Conservation (phyloP, 1,140 invertebrate genomes). For the Ruditapes philippinarum region DNA sequence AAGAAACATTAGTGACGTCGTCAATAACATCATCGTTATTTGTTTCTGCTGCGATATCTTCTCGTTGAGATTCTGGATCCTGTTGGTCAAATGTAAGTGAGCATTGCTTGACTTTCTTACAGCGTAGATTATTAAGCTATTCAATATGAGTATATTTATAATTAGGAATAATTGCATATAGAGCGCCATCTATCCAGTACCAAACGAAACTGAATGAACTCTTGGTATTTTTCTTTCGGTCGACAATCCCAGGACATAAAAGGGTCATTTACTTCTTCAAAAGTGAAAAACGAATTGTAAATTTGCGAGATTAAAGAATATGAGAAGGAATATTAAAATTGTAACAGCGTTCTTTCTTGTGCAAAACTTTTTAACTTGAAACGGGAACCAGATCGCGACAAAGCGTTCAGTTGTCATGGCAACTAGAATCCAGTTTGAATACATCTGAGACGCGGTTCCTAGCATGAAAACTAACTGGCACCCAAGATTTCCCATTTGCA, state of each 20-base stretch:
- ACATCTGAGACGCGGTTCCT: slow-evolving; percentile 75
- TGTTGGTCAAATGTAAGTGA: slow-evolving; percentile 67
- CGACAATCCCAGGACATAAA: slow-evolving; percentile 72
- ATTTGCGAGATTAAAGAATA: slow-evolving; percentile 68
- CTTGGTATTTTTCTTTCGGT: slow-evolving; percentile 30
- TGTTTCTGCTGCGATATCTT: slow-evolving; percentile 73
- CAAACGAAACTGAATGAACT: slow-evolving; percentile 68
- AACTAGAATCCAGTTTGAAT: slow-evolving; percentile 81
- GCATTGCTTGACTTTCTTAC: slow-evolving; percentile 66
- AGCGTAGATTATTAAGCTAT: slow-evolving; percentile 75
- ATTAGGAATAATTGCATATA: slow-evolving; percentile 75
- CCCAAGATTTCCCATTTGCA: slow-evolving; percentile 65
- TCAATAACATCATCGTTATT: slow-evolving; percentile 81
- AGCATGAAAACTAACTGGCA: slow-evolving; percentile 75
- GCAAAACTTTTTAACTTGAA: slow-evolving; percentile 75
- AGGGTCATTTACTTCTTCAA: slow-evolving; percentile 46
- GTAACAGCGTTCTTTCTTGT: slow-evolving; percentile 51
- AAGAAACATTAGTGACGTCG: slow-evolving; percentile 76
- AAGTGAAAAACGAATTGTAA: slow-evolving; percentile 69
- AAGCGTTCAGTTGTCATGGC: slow-evolving; percentile 81
- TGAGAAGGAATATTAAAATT: slow-evolving; percentile 62
- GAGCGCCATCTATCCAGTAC: slow-evolving; percentile 77
- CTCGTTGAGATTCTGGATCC: slow-evolving; percentile 68
- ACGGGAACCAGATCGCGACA: slow-evolving; percentile 80
- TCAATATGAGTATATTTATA: slow-evolving; percentile 71